phyloP scores from a whole-genome alignment of 2,113 vertebrate genomes.

The Ptilonorhynchus violaceus region DNA sequence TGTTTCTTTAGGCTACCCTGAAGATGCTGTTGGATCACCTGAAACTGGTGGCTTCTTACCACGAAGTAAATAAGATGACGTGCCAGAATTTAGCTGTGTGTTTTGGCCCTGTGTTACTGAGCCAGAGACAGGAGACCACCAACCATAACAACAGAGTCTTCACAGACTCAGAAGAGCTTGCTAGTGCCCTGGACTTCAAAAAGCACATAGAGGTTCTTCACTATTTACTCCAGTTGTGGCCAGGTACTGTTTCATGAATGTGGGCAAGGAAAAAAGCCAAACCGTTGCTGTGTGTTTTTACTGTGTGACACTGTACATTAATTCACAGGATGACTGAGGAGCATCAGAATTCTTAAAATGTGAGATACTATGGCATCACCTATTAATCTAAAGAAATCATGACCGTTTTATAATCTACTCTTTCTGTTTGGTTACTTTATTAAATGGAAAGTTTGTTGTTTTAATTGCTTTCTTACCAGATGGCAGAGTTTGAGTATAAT shows the following conservation, averaged over 20 bases:
- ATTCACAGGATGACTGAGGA: background rate
- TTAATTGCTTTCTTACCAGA: background rate
- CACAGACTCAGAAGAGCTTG: constrained; percentile 94
- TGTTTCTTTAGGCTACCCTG: constrained; percentile 83
- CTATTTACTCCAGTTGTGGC: constrained; percentile 97
- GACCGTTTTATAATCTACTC: background rate
- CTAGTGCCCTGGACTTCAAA: constrained; percentile 96
- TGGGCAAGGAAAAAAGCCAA: background rate
- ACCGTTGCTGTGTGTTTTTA: background rate
- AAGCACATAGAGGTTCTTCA: constrained; percentile 99
- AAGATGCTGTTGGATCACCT: constrained; percentile 93
- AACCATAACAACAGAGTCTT: constrained; percentile 92
- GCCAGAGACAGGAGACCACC: constrained; percentile 90
- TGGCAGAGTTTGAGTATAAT: background rate
- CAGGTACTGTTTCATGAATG: constrained; percentile 78
- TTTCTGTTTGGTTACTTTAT: background rate
- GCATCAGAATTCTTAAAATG: background rate
- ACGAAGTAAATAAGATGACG: constrained; percentile 96
- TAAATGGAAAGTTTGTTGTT: background rate
- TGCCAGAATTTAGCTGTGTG: constrained; percentile 98
- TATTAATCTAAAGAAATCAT: background rate
- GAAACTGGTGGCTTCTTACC: constrained; percentile 92
- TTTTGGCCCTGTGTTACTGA: constrained; percentile 94
- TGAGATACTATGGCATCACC: background rate
- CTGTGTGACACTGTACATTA: background rate